Conservation (phyloP, 2,888 invertebrate genomes). For the Cyclophora albipunctata region DNA sequence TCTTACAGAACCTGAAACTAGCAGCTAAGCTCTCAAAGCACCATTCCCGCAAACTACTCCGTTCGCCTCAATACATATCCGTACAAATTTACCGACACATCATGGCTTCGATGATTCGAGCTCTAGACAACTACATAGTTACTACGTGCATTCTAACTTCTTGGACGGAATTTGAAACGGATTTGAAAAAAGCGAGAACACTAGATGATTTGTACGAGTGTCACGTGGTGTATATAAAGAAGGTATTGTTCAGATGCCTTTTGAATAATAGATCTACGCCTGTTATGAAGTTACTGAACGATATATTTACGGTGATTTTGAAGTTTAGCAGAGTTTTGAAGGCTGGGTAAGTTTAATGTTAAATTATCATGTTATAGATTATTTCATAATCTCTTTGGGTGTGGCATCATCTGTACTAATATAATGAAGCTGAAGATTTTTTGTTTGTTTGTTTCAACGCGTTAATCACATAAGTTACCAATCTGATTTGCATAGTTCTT, state of each 20-base stretch:
- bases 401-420: no score
- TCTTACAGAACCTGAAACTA: conserved; percentile 76
- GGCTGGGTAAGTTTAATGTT: conserved; percentile 50
- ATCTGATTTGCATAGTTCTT: no score
- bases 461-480: no score
- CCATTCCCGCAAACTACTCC: conserved; percentile 62
- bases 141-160: conserved; percentile 84
- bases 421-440: neutral
- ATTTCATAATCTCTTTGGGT: no score
- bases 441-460: no score
- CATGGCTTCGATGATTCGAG: conserved; percentile 84
- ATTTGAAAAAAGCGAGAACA: conserved; percentile 77
- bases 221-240: conserved; percentile 84
- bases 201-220: conserved; percentile 83
- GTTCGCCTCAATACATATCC: conserved; percentile 81
- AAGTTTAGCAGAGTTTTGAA: conserved; percentile 80
- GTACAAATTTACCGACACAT: conserved; percentile 83
- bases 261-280: conserved; percentile 81
- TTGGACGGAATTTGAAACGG: conserved; percentile 83
- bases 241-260: conserved; percentile 83
- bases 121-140: conserved; percentile 84
- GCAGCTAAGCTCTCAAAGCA: conserved; percentile 67
- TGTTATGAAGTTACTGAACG: conserved; percentile 80
- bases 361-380: neutral
- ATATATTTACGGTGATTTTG: conserved; percentile 82